phyloP scores from a whole-genome alignment of 2,113 vertebrate genomes.

The Calidris pugnax region DNA sequence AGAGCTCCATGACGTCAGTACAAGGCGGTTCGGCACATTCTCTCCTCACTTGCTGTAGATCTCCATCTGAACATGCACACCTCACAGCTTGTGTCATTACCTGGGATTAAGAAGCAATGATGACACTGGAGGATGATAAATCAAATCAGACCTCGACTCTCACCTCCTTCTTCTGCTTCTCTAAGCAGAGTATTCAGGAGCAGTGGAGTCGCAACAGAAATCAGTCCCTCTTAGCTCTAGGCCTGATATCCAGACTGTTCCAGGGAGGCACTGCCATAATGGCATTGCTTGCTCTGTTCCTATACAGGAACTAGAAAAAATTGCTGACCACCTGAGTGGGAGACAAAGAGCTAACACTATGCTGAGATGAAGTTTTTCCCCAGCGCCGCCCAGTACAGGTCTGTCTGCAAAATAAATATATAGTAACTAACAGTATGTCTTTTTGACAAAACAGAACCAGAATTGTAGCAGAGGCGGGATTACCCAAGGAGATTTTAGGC shows the following conservation, averaged over 20 bases:
- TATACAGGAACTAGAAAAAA: not conserved
- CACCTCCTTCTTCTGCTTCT: not conserved
- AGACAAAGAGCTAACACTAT: not conserved
- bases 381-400: not conserved
- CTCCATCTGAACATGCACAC: accelerated
- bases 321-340: not conserved
- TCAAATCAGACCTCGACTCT: not conserved
- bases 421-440: not conserved
- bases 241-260: not conserved
- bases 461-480: not conserved
- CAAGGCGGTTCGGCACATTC: accelerated
- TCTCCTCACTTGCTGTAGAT: not conserved
- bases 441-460: not conserved
- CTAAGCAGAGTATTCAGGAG: not conserved
- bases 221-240: not conserved
- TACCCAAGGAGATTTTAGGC: not conserved
- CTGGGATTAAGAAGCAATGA: not conserved
- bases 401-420: not conserved
- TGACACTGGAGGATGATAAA: not conserved
- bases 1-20: not conserved
- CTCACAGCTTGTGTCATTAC: not conserved
- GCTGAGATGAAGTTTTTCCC: not conserved
- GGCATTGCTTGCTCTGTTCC: not conserved
- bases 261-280: not conserved
- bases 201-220: not conserved